Conservation (phyloP, 2,113 vertebrate genomes). For the Pteruthius melanotis region DNA sequence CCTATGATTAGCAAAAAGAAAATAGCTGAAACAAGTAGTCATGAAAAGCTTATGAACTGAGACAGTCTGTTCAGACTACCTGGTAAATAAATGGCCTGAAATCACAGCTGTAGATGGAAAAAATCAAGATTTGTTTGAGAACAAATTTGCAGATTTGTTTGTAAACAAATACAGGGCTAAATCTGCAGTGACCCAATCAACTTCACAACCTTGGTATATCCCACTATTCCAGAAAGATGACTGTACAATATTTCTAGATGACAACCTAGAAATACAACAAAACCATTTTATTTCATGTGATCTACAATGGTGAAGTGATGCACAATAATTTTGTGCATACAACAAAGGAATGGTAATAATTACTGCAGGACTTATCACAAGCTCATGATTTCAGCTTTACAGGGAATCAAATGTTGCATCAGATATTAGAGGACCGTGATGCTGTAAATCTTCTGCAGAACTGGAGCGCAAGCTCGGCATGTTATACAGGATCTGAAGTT, state of each 20-base stretch:
- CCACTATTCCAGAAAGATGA: not conserved
- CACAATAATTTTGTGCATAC: too few relatives aligned
- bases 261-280: not conserved
- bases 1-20: not conserved
- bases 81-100: not conserved
- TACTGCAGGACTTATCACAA: not conserved
- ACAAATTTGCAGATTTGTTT: too few relatives aligned
- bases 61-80: not conserved
- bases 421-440: not conserved
- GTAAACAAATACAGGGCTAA: not conserved
- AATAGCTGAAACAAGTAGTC: not conserved
- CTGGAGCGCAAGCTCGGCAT: not conserved
- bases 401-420: not conserved
- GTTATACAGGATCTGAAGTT: not conserved
- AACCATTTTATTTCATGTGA: not conserved
- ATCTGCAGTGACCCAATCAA: not conserved
- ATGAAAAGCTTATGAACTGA: not conserved
- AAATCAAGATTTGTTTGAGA: not conserved
- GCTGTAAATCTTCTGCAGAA: not conserved
- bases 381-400: not conserved
- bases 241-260: not conserved
- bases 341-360: too few relatives aligned
- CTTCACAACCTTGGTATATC: not conserved
- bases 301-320: not conserved
- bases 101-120: not conserved